These are phyloP conservation scores for Macropis europaea DNA, from an alignment of 2,888 invertebrate species.

Conservation along the genomic window DNA sequence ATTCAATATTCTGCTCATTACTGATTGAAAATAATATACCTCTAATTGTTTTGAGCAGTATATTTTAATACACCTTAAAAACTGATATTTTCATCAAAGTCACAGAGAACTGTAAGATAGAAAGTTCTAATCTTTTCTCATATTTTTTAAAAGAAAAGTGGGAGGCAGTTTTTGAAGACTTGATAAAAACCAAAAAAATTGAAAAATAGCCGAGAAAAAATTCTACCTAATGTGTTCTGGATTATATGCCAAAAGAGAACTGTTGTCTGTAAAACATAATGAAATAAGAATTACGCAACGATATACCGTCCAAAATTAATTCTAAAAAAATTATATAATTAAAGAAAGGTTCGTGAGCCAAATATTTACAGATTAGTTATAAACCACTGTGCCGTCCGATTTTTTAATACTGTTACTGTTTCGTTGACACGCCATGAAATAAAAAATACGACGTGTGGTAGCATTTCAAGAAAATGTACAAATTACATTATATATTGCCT, in stretches of 20 bases:
- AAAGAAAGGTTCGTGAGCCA: not conserved
- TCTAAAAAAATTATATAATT: not conserved
- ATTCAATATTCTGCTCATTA: too few relatives aligned
- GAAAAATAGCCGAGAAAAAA: not conserved
- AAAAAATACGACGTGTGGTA: not conserved
- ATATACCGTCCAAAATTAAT: not conserved
- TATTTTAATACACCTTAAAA: too few relatives aligned
- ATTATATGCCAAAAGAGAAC: slow-evolving; percentile 28
- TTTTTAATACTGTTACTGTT: not conserved
- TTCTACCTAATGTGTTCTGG: slow-evolving; percentile 51
- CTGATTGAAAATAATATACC: too few relatives aligned
- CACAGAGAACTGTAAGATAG: too few relatives aligned
- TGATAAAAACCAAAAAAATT: not conserved
- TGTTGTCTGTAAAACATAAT: not conserved
- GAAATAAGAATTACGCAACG: not conserved
- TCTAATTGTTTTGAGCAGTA: too few relatives aligned
- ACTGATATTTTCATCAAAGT: too few relatives aligned
- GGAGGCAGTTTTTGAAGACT: not conserved
- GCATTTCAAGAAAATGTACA: slow-evolving; percentile 50
- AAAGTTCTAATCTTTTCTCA: not conserved
- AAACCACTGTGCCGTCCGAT: slow-evolving; percentile 17
- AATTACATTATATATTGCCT: not conserved
- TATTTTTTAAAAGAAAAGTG: not conserved
- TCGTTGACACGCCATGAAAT: not conserved
- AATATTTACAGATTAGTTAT: slow-evolving; percentile 19